Conservation (phyloP, 1,140 invertebrate genomes). For the Dolichoris vasculosae region DNA sequence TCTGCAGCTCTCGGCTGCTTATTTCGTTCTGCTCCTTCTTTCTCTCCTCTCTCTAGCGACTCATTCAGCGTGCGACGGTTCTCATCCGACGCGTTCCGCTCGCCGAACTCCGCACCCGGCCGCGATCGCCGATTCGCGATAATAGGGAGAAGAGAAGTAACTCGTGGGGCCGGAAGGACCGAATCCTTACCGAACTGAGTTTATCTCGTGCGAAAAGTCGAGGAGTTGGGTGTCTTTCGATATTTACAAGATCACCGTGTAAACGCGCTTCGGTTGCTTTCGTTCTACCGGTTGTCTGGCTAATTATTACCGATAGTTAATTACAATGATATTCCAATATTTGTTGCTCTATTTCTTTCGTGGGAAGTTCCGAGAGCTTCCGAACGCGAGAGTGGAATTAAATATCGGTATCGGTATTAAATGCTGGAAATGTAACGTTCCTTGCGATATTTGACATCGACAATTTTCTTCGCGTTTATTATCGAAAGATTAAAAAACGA, state of each 20-base stretch:
- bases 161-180: constrained; percentile 33
- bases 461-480: no score
- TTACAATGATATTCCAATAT: background rate
- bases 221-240: background rate
- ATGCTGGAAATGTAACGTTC: no score
- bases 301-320: constrained; percentile 1
- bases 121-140: constrained; percentile 43
- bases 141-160: constrained; percentile 10
- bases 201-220: constrained; percentile 40
- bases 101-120: background rate
- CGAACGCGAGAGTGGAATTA: no score
- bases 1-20: background rate
- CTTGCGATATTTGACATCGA: no score
- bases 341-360: background rate
- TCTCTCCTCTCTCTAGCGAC: constrained; percentile 20
- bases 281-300: background rate
- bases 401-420: no score
- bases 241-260: background rate
- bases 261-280: no score
- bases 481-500: no score
- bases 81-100: constrained; percentile 47
- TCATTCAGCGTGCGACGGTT: constrained; percentile 39
- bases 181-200: background rate
- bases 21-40: constrained; percentile 17
- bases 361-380: background rate